Base-by-base conservation (phyloP, 2,113 vertebrate genomes). In the Eurystomus gularis region DNA sequence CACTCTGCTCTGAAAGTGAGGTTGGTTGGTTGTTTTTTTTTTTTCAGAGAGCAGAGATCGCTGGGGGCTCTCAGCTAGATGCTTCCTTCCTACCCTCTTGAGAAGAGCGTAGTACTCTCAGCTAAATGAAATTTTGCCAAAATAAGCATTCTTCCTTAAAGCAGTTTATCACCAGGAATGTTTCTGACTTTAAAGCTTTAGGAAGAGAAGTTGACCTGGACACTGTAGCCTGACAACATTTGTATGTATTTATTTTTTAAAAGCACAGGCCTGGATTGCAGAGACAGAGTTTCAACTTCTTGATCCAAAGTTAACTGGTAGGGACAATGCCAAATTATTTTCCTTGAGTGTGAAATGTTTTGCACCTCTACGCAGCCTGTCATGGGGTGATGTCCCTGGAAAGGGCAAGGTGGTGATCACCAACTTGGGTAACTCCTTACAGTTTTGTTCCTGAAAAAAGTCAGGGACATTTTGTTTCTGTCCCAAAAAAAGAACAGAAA, bases 401-500 rank as follows among this genome's bases (percentile, higher is more conserved):
- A 44, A 39, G 24, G 52, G 12, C 25, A 66, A 77, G 60, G 60
- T 73, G 37, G 16, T 49, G 55, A 91, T 84, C 42, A 84, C 48
- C 70, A 80, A 2, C 49, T 80, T 9, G 44, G 70, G 37, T 66
- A 90, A 52, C 28, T 86, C 3, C 1, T 75, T 62, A 33, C 51
- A 65, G 35, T 79, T 95, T 69, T 83, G 44, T 85, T 95, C 58
- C 44, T 82, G 88, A 92, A 92, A 96, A 91, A 94, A 80, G 71
- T 79, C 90, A 86, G 75, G 90, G 87, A 88, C 84, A 31, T 69
- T 86, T 71, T 90, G 78, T 87, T 82, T 95, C 79, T 93, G 46
- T 94, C 54, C 73, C 61, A n/a, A 71, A 87, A 90, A 94, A 83
- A 94, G 73, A 95, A 84, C 88, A 93, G 82, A 88, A 97, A 88